Conservation (phyloP, 2,797 vertebrate species). For the Acrossocheilus wenchowensis region DNA sequence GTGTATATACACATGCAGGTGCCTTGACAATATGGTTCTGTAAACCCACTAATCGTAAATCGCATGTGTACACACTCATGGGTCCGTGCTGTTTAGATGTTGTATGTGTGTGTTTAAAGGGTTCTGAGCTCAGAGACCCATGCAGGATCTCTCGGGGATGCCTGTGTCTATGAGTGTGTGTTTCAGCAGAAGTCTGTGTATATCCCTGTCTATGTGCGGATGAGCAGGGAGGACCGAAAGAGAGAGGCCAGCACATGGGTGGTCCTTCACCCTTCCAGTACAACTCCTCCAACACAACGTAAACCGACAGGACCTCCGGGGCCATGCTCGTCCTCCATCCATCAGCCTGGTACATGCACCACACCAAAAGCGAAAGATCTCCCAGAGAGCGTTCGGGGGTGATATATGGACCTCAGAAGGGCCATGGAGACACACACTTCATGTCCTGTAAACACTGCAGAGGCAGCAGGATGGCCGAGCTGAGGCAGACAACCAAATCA, state of each 20-base stretch:
- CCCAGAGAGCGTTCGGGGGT: neutral
- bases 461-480: neutral
- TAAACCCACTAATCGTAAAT: constrained; percentile 23
- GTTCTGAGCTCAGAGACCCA: neutral
- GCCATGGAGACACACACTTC: constrained; percentile 31
- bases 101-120: constrained; percentile 2
- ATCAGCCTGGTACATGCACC: constrained; percentile 42
- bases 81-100: neutral
- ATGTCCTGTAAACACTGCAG: constrained; percentile 40
- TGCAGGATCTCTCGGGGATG: neutral
- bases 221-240: constrained; percentile 37
- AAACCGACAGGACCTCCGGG: constrained; percentile 33
- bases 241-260: constrained; percentile 36
- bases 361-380: constrained; percentile 6
- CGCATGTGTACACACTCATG: neutral
- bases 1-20: constrained; percentile 31
- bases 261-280: constrained; percentile 38
- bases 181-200: constrained; percentile 31
- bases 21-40: constrained; percentile 16
- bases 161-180: constrained; percentile 27
- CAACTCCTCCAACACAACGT: constrained; percentile 29
- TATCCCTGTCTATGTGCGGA: constrained; percentile 16
- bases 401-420: constrained; percentile 11
- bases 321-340: constrained; percentile 12
- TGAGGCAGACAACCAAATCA: constrained; percentile 29